Conservation (phyloP, 2,113 vertebrate genomes). For the Arothron firmamentum region DNA sequence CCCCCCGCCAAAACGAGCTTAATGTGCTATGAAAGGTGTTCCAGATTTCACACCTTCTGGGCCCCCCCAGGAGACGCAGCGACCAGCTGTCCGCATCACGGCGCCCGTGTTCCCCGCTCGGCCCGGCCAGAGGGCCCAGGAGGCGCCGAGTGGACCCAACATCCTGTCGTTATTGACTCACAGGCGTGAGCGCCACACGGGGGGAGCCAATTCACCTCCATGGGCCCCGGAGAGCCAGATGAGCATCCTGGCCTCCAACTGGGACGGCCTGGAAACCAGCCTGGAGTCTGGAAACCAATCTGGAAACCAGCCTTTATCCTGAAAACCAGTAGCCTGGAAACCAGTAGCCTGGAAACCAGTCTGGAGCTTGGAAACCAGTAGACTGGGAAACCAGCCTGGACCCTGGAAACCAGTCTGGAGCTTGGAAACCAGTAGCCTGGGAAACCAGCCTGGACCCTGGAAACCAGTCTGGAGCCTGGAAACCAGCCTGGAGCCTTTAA, state of each 20-base stretch:
- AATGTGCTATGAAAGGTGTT: conserved; percentile 76
- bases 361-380: not conserved
- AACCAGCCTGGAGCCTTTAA: no score
- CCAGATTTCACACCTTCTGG: conserved; percentile 76
- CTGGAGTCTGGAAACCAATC: conserved; percentile 26
- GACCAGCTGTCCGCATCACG: conserved; percentile 79
- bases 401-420: no score
- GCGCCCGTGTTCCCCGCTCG: conserved; percentile 70
- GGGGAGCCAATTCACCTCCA: not conserved
- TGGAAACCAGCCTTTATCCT: no score
- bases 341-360: no score
- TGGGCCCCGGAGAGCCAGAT: conserved; percentile 13
- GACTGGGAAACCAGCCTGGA: no score
- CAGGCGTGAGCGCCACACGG: not conserved
- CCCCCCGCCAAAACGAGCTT: conserved; percentile 68
- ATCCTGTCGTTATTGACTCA: no score
- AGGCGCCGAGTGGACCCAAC: conserved; percentile 1
- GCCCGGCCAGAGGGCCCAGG: conserved; percentile 55
- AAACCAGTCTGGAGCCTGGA: not conserved
- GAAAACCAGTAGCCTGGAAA: no score
- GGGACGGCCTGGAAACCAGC: conserved; percentile 10
- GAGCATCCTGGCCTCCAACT: conserved; percentile 9
- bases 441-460: no score
- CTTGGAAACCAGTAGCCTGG: not conserved
- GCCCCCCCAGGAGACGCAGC: conserved; percentile 66